Base-by-base conservation (phyloP, 1,140 invertebrate genomes). In the Colletes latitarsis region DNA sequence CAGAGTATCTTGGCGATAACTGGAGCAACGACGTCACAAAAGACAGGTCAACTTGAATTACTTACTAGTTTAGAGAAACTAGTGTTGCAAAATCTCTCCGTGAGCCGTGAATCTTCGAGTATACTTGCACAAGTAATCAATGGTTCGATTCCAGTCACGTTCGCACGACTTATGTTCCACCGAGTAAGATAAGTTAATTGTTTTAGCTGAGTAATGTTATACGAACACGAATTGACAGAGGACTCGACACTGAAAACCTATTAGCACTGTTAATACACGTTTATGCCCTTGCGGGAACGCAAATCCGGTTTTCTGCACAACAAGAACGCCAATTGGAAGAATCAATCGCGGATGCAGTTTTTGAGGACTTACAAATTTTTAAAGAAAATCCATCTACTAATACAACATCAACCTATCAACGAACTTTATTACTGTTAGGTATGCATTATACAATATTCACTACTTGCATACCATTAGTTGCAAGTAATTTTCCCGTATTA, bases 241-340 rank as follows among this genome's bases (percentile, higher is more conserved):
- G 94, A 62, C 85, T 96, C 0, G 90, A 94, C 0, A 90, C 96
- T 68, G 95, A 95, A 78, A 95, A 95, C 88, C 91, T 96, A 4
- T 88, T 96, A 6, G 93, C 94, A 6, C 88, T 96, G 14, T 88
- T 96, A 9, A 93, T 95, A 21, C 93, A 95, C 86, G 90, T 96
- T n/a, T 96, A 95, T 84, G 95, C 95, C 3, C 88, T 96, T 3
- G 94, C 93, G 77, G 95, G 95, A 4, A 94, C 92, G 1, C 94
- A 95, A 81, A 93, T 95, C 30, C 89, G 91, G 6, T 95, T 95
- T 88, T 91, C 94, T 12, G 82, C 90, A 10, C 90, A 93, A 46
- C 94, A 95, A 88, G 94, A 95, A 89, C 93, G 94, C n/a, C 93
- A 91, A 21, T 85, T 95, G 0, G 89, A 91, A 64, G 92, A 94